phyloP scores from a whole-genome alignment of 2,888 invertebrate genomes.

The Volucella inanis region DNA sequence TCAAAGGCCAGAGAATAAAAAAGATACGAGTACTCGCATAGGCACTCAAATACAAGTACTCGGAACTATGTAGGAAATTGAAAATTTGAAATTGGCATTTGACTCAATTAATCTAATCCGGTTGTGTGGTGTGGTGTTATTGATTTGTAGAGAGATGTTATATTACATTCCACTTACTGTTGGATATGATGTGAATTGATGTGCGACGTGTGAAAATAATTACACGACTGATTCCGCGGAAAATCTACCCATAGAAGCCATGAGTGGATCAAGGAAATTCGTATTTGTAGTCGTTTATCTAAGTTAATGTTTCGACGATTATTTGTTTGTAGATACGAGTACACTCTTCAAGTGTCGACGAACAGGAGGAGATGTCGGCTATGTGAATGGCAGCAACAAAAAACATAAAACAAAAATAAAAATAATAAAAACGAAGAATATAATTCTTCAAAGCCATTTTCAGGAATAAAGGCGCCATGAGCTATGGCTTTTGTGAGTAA shows the following conservation, averaged over 20 bases:
- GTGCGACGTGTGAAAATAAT: conserved; percentile 65
- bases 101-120: conserved; percentile 49
- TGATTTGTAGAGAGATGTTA: conserved; percentile 34
- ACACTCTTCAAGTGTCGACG: conserved; percentile 36
- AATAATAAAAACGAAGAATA: conserved; percentile 21
- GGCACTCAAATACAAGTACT: too few species aligned
- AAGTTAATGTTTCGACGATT: conserved; percentile 30
- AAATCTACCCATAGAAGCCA: not conserved
- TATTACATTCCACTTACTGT: conserved; percentile 23
- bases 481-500: conserved; percentile 36
- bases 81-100: conserved; percentile 16
- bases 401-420: not conserved
- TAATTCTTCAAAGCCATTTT: conserved; percentile 57
- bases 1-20: not conserved
- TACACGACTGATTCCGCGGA: conserved; percentile 58
- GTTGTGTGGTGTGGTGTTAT: conserved; percentile 17
- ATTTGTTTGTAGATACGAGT: conserved; percentile 58
- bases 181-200: conserved; percentile 51
- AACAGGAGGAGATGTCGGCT: conserved; percentile 37
- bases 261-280: too few species aligned
- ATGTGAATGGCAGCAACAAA: not conserved
- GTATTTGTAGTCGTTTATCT: not conserved
- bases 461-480: conserved; percentile 52
- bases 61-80: too few species aligned
- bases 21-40: not conserved